phyloP scores from a whole-genome alignment of 2,797 vertebrate genomes.

The Pipistrellus nathusii region DNA sequence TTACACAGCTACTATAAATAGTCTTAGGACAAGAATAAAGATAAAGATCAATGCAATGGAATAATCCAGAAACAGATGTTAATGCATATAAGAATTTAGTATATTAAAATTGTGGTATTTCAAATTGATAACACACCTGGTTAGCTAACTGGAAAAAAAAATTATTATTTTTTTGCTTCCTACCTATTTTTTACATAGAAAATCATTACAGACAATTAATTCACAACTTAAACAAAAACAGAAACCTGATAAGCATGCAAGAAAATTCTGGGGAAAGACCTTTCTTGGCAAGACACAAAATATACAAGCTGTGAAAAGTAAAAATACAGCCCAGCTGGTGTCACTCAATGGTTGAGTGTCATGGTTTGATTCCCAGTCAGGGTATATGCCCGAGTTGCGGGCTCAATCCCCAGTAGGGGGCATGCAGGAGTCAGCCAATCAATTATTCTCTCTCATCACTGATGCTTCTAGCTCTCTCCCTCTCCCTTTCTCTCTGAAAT shows the following conservation, averaged over 20 bases:
- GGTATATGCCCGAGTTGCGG: too few species aligned
- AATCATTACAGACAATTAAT: background rate
- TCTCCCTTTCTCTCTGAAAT: too few species aligned
- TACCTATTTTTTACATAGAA: constrained; percentile 42
- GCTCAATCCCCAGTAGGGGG: too few species aligned
- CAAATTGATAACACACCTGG: background rate
- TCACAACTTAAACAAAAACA: constrained; percentile 51
- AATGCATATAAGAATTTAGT: background rate
- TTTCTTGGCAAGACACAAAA: constrained; percentile 52
- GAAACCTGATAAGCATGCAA: background rate
- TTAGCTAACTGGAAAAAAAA: background rate
- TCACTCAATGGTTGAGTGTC: too few species aligned
- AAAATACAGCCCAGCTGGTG: too few species aligned
- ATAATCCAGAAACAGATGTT: constrained; percentile 28
- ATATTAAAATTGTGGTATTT: constrained; percentile 23
- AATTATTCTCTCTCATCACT: too few species aligned
- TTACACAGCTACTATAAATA: background rate
- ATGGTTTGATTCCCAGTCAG: too few species aligned
- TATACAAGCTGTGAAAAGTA: background rate
- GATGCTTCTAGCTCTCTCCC: too few species aligned
- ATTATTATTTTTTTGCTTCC: background rate
- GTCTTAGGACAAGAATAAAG: background rate
- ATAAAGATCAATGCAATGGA: background rate
- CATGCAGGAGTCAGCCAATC: too few species aligned
- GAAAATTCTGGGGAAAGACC: constrained; percentile 31